Conservation (phyloP, 2,113 vertebrate species). For the Penelope pileata region DNA sequence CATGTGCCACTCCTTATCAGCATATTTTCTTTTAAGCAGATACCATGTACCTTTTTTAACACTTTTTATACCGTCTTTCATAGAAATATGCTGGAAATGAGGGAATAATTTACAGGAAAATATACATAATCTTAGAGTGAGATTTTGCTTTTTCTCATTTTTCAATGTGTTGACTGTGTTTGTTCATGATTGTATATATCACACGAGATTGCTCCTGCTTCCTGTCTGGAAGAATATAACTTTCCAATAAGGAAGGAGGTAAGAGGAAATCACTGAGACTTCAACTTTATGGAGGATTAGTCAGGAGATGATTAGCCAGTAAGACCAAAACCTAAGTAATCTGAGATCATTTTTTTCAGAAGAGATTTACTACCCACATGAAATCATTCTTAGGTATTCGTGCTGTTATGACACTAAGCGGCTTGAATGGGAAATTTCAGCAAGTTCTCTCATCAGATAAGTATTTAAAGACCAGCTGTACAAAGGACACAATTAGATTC, state of each 20-base stretch:
- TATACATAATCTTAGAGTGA: neutral
- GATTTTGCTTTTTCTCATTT: neutral
- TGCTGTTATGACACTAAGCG: neutral
- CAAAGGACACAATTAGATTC: neutral
- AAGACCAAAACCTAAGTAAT: constrained; percentile 2
- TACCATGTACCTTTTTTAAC: neutral
- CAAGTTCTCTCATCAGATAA: neutral
- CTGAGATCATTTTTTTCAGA: neutral
- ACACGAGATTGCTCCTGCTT: neutral
- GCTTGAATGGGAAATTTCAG: neutral
- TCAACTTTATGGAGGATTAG: neutral
- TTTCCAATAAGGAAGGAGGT: neutral
- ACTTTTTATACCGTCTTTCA: neutral
- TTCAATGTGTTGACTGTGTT: neutral
- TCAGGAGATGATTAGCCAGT: neutral
- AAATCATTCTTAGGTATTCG: neutral
- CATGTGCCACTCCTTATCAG: neutral
- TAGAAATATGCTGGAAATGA: neutral
- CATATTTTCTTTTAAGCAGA: neutral
- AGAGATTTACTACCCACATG: neutral
- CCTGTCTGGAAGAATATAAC: neutral
- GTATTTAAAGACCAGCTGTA: constrained; percentile 4
- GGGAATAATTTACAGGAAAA: neutral
- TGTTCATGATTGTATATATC: neutral
- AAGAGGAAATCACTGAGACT: constrained; percentile 6